Conservation (phyloP, 2,113 vertebrate genomes). For the Bothrops jararaca region DNA sequence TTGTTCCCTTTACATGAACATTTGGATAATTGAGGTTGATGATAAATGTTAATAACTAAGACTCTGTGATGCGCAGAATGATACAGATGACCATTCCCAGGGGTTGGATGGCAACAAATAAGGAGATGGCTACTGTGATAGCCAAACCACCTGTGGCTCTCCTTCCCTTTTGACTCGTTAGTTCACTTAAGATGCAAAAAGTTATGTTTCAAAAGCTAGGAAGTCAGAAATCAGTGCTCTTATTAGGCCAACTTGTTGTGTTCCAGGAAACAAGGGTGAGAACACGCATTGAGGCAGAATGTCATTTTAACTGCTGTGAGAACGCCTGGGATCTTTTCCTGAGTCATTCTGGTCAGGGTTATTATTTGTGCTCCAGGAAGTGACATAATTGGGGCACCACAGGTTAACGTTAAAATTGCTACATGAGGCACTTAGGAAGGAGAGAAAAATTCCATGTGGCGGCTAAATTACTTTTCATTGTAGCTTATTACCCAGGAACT, state of each 20-base stretch:
- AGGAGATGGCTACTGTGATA: background rate
- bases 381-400: background rate
- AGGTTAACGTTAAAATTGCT: background rate
- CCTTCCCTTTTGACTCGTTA: background rate
- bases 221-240: background rate
- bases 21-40: background rate
- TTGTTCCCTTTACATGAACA: background rate
- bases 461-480: background rate
- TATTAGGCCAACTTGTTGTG: background rate
- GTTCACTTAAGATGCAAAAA: background rate
- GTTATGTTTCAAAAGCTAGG: background rate
- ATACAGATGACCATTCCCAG: background rate
- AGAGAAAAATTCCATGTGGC: background rate
- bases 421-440: background rate
- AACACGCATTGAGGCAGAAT: background rate
- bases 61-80: background rate
- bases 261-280: background rate
- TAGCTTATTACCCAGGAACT: conserved; percentile 24
- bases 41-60: background rate
- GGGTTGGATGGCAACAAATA: background rate
- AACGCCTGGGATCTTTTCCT: background rate
- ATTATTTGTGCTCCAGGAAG: background rate
- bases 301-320: background rate
- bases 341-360: background rate
- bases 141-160: background rate